These are phyloP conservation scores for Sycophila texana DNA, from an alignment of 2,888 invertebrate species.

Conservation along the genomic window DNA sequence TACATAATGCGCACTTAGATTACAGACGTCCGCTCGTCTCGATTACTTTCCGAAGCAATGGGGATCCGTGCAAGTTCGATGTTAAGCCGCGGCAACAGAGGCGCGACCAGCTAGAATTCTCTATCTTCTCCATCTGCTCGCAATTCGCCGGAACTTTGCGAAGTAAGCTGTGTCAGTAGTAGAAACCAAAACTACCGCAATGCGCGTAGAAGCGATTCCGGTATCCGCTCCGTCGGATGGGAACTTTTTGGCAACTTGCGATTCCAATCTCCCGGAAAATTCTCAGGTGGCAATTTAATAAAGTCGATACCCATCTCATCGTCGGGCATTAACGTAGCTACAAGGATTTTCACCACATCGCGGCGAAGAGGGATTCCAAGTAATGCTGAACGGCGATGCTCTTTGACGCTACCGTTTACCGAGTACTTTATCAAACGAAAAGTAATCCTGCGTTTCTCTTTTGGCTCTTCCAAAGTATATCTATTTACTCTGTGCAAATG, in stretches of 20 bases:
- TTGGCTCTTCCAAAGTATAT: too few relatives aligned
- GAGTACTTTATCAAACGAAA: too few relatives aligned
- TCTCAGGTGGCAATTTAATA: constrained; percentile 17
- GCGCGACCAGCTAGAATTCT: not conserved
- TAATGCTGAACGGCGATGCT: not conserved
- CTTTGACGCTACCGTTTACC: not conserved
- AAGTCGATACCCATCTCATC: constrained; percentile 19
- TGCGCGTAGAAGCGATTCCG: not conserved
- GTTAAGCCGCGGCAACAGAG: too few relatives aligned
- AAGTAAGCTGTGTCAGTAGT: too few relatives aligned
- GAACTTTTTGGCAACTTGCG: constrained; percentile 35
- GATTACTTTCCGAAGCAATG: not conserved
- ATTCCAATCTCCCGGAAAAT: constrained; percentile 29
- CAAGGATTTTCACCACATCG: too few relatives aligned
- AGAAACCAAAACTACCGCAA: constrained; percentile 6
- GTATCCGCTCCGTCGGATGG: not conserved
- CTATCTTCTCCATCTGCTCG: not conserved
- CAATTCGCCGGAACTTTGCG: too few relatives aligned
- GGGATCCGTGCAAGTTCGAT: not conserved
- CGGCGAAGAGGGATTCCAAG: too few relatives aligned
- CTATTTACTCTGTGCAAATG: too few relatives aligned
- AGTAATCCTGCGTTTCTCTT: too few relatives aligned
- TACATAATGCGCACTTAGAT: constrained; percentile 16
- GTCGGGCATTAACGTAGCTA: too few relatives aligned
- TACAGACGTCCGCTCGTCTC: constrained; percentile 16